phyloP scores from a whole-genome alignment of 2,888 invertebrate species.

The Diarsia dahlii region DNA sequence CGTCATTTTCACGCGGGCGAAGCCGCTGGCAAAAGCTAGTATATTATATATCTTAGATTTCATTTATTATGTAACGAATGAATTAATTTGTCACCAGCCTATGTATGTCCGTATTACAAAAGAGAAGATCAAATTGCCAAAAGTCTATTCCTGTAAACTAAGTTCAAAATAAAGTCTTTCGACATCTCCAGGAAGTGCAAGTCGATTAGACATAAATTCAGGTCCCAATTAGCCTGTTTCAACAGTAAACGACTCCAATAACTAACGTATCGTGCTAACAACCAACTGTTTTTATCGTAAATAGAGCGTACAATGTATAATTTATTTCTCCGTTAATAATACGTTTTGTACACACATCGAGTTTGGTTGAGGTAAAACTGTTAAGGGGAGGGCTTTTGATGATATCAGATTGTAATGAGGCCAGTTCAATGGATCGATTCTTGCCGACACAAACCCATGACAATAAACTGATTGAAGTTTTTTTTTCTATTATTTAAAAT shows the following conservation, averaged over 20 bases:
- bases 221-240: conserved; percentile 51
- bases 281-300: conserved; percentile 62
- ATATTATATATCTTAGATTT: not conserved
- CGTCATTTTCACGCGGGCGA: no score
- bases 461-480: not conserved
- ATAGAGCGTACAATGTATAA: conserved; percentile 69
- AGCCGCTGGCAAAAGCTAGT: no score
- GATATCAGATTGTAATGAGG: conserved; percentile 5
- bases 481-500: not conserved
- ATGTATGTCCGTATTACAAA: no score
- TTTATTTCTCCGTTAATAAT: conserved; percentile 65
- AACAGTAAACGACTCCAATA: conserved; percentile 57
- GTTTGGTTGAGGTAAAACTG: conserved; percentile 48
- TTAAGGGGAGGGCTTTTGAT: conserved; percentile 49
- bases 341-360: conserved; percentile 54
- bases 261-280: conserved; percentile 63
- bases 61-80: not conserved
- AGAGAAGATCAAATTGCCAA: not conserved
- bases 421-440: conserved; percentile 17
- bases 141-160: not conserved
- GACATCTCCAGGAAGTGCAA: conserved; percentile 40
- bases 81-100: not conserved
- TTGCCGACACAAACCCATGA: not conserved
- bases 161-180: conserved; percentile 1
- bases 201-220: conserved; percentile 29